Base-by-base conservation (phyloP, 2,113 vertebrate species). In the Candoia aspera region DNA sequence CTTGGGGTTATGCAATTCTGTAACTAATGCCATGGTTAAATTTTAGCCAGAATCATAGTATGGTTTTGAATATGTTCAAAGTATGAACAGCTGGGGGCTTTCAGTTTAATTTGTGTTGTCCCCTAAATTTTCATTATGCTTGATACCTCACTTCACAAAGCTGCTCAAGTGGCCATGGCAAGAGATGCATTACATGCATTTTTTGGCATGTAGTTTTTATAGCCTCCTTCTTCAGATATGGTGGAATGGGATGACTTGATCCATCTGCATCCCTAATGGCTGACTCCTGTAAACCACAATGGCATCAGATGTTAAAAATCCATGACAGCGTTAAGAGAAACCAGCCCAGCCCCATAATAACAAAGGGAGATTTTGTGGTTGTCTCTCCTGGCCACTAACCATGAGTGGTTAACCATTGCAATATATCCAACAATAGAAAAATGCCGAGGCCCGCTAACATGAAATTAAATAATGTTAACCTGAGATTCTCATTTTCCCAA, bases 281-380 rank as follows among this genome's bases (percentile, higher is more conserved):
- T 26, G 73, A n/a, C 91, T 85, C n/a, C 79, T 92, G 91, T 89
- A 64, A 89, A 85, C 91, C 87, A 85, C 91, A 85, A 42, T 55
- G 79, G 79, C 59, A 84, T 64, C 17, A 33, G 24, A 79, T 92
- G 73, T 42, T 89, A 62, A 84, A 91, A 89, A 89, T 62, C 87
- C 29, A 15, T 89, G 87, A 84, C 73, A 64, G 79, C 42, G 33
- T 89, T 79, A 89, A 89, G 79, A 89, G 73, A 89, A 92, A 89
- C 64, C 64, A 83, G 64, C 60, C 42, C 15, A 49, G 54, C 59
- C 59, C 59, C 62, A 53, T 62, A 92, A 92, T 83, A 84, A 92
- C 85, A 86, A 84, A 9, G 57, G 54, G 79, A 24, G 54, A 23
- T 54, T 92, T 84, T 88, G 86, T 84, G 42, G 87, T 59, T 88